A percentile compares a stretch with the other conserved stretches of the same genome.
phyloP scores from a whole-genome alignment of 1,140 invertebrate species.

The Caenorhabditis latens region DNA sequence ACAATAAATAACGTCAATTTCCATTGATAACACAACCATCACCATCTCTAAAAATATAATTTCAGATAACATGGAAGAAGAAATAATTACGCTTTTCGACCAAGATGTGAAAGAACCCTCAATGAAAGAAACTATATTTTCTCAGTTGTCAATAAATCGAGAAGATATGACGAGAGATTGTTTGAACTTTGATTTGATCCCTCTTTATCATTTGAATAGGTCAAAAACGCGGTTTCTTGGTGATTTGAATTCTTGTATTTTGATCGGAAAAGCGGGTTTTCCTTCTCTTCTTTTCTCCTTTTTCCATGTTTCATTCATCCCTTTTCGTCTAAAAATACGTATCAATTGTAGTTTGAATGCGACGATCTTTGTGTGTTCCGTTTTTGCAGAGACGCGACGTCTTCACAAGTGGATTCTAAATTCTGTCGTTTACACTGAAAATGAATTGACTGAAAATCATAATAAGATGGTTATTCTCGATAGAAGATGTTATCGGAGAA shows the following conservation, averaged over 20 bases:
- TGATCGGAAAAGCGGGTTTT: slow-evolving; percentile 44
- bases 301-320: neutral
- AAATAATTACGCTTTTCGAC: too few species aligned
- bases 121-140: neutral
- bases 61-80: too few species aligned
- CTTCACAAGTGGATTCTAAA: neutral
- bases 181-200: slow-evolving; percentile 42
- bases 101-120: too few species aligned
- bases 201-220: slow-evolving; percentile 11
- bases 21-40: too few species aligned
- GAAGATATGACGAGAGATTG: slow-evolving; percentile 35
- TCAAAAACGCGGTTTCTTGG: slow-evolving; percentile 26
- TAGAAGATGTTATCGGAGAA: neutral
- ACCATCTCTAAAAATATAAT: too few species aligned
- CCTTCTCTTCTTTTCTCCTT: neutral
- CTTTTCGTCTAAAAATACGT: neutral
- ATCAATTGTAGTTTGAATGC: slow-evolving; percentile 1
- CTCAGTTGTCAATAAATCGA: neutral
- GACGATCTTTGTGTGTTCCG: neutral
- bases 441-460: neutral
- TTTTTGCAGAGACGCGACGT: slow-evolving; percentile 2
- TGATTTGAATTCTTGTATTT: slow-evolving; percentile 51
- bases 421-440: neutral
- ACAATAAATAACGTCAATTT: too few species aligned
- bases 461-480: neutral